A percentile compares a stretch with the other conserved stretches of the same genome.
Conservation (phyloP, 2,113 vertebrate species). For the Hymenochirus boettgeri region DNA sequence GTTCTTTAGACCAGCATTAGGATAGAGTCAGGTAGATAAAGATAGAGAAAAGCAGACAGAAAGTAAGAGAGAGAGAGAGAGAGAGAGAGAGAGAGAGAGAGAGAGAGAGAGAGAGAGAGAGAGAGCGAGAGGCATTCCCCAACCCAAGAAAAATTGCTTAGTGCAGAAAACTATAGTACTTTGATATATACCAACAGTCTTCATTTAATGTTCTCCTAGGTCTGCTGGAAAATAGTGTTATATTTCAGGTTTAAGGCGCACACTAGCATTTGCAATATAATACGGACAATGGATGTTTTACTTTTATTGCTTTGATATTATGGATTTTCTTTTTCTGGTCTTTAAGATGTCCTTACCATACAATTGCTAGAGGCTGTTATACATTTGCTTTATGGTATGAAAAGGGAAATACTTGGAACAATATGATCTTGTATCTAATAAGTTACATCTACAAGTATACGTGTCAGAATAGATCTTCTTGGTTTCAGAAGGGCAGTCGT, state of each 20-base stretch:
- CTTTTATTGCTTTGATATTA: neutral
- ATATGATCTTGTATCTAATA: no score
- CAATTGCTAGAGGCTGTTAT: constrained; percentile 1
- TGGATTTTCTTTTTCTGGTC: constrained; percentile 10
- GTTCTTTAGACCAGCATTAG: no score
- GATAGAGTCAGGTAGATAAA: neutral
- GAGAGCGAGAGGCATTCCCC: no score
- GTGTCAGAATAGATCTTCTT: no score
- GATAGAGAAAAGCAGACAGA: neutral
- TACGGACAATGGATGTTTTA: constrained; percentile 5
- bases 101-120: neutral
- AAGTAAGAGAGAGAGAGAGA: neutral
- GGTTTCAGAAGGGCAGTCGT: no score
- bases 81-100: neutral
- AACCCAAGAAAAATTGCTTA: neutral
- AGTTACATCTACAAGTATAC: no score
- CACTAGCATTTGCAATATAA: constrained; percentile 1
- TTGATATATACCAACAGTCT: constrained; percentile 6
- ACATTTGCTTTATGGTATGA: neutral
- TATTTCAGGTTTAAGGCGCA: constrained; percentile 9
- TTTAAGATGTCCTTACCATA: neutral
- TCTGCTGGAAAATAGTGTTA: neutral
- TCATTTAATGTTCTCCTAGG: constrained; percentile 2
- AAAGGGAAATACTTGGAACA: no score
- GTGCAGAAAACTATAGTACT: neutral